Evolutionary conservation across 2,113 vertebrate species (phyloP), one percentile per base, ranked within the genome.

Genomic region (Narcine bancroftii): DNA sequence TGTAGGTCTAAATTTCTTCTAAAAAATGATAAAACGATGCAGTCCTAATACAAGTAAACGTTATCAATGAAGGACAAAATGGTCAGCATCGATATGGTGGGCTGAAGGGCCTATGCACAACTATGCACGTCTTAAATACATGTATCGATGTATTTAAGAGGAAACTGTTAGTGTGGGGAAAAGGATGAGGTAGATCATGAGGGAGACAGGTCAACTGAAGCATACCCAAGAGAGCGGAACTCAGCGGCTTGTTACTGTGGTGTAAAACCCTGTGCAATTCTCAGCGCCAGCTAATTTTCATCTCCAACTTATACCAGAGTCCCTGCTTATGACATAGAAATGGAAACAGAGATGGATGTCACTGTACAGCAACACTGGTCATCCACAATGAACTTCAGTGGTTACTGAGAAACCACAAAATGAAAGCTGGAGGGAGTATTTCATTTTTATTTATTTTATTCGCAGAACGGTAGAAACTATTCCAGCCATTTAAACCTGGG

Each of bases 331-430:
- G 17, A 33, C n/a, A 60, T 36, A 36, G 17, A n/a, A 17, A 63
- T 15, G 56, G 33, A n/a, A 17, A 36, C 21, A 17, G n/a, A 87
- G 53, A 87, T 87, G 53, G 53, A 87, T 60, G 81, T 87, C 81
- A 83, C 47, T 83, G 26, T 53, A 56, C 45, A 53, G 50, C 3
- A 36, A 19, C 81, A 60, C 81, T 87, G 53, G n/a, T 87, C 50
- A 87, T 33, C 53, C 60, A 60, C 53, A 60, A n/a, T 87, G 13
- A 21, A n/a, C 36, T n/a, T 87, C 15, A 60, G 81, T 17, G 81
- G 81, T 60, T 87, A 5, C 81, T 56, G n/a, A 87, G 81, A 87
- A 87, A 56, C 81, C 81, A 39, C 53, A 60, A 36, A 60, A 36
- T 63, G 33, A 53, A 39, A 87, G 33, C 53, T 60, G 10, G 3